Percentiles rank a stretch among this genome's conserved stretches.
Evolutionary conservation across 2,888 invertebrate species (phyloP).

Genomic region (Macropis europaea): DNA sequence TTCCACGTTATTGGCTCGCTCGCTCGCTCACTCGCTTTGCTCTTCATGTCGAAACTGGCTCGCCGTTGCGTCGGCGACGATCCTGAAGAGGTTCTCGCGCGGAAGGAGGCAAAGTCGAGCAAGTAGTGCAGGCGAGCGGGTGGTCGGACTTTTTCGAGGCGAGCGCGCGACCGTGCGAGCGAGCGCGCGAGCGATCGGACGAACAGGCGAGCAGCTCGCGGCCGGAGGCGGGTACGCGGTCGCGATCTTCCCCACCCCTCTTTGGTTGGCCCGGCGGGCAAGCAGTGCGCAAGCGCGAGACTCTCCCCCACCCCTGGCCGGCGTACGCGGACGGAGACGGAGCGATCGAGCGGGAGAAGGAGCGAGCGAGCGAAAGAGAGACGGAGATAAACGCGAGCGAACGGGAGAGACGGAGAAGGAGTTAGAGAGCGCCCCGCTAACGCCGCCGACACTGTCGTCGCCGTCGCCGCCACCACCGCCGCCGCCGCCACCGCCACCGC

Average conservation of each 20-base stretch:
- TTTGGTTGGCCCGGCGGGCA: conserved; percentile 35
- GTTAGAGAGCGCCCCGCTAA: background rate
- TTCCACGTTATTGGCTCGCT: conserved; percentile 12
- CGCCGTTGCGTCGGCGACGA: background rate
- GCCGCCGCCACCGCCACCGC: conserved; percentile 65
- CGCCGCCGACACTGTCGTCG: conserved; percentile 57
- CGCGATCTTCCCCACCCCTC: conserved; percentile 50
- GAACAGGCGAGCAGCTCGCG: conserved; percentile 81
- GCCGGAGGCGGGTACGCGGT: conserved; percentile 70
- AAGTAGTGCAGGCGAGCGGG: conserved; percentile 59
- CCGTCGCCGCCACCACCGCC: conserved; percentile 69
- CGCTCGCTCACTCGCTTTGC: background rate
- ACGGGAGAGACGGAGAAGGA: background rate
- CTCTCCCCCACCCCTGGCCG: conserved; percentile 44
- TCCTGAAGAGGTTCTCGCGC: conserved; percentile 9
- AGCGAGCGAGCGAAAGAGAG: background rate
- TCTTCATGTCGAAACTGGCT: background rate
- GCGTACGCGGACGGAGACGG: conserved; percentile 16
- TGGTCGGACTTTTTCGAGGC: conserved; percentile 55
- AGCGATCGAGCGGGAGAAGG: background rate
- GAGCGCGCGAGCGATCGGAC: conserved; percentile 79
- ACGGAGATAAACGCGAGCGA: no score
- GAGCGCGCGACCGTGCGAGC: conserved; percentile 33
- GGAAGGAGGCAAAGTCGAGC: conserved; percentile 37
- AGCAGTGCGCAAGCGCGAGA: conserved; percentile 59